Conservation (phyloP, 2,888 invertebrate genomes). For the Amphipoea lucens region DNA sequence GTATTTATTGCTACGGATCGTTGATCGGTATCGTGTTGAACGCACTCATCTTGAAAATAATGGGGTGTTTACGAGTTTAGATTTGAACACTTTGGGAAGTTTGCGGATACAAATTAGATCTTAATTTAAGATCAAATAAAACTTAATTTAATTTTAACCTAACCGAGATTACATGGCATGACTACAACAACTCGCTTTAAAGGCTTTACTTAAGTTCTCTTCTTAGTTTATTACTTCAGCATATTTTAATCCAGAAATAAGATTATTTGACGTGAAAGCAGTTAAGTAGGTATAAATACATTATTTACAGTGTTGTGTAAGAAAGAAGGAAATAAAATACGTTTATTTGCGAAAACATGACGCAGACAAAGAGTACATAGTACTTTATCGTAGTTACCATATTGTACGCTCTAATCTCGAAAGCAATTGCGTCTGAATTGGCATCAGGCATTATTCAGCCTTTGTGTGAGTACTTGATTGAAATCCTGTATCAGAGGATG, state of each 20-base stretch:
- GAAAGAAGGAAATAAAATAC: too few species aligned
- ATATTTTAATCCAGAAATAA: neutral
- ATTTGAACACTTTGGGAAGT: neutral
- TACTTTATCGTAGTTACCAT: slow-evolving; percentile 8
- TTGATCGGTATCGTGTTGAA: slow-evolving; percentile 4
- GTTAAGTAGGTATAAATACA: too few species aligned
- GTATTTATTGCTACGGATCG: slow-evolving; percentile 39
- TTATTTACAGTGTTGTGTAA: too few species aligned
- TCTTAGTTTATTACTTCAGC: neutral
- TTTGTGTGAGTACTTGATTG: slow-evolving; percentile 41
- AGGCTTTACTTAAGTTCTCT: neutral
- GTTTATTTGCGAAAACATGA: too few species aligned
- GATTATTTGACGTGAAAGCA: neutral
- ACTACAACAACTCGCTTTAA: neutral
- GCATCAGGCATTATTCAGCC: slow-evolving; percentile 14
- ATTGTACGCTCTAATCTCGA: slow-evolving; percentile 25
- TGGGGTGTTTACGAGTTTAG: slow-evolving; percentile 23
- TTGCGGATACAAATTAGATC: neutral
- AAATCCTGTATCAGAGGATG: slow-evolving; percentile 29
- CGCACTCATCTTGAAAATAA: slow-evolving; percentile 5
- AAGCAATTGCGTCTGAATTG: slow-evolving; percentile 39
- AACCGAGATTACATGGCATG: neutral
- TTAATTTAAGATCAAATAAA: neutral
- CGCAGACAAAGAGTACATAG: neutral
- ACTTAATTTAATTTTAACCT: neutral